Base-by-base conservation (phyloP, 23 tunicate genomes). In the Ascidia mentula region DNA sequence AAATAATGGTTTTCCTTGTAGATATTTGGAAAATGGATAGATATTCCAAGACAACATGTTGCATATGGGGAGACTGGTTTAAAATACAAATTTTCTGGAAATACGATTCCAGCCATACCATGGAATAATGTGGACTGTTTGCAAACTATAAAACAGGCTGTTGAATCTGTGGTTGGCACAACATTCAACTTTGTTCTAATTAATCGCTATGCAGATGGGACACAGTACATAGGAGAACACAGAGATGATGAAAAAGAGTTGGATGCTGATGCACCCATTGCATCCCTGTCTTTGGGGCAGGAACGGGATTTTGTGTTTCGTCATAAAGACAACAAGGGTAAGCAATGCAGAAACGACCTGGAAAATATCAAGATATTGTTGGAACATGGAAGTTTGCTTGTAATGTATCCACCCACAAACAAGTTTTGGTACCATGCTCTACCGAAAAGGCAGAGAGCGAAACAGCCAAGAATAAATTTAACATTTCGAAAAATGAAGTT, bases 331-430 rank as follows among this genome's bases (percentile, higher is more conserved):
- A 31, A 60, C 7, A 80, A 81, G 38, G 85, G 81, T 0, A 74
- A 65, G 34, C 37, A 36, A 13, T 18, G 30, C n/a, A 72, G 91
- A 8, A 28, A 34, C 6, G 91, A 87, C 76, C 32, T 80, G 46
- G 36, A 73, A 12, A 18, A 46, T 0, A 38, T 87, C 38, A 73
- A 31, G 6, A 32, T 74, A 26, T 15, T 34, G 24, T 53, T 87
- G 37, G 31, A 34, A 34, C 73, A 59, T 30, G 91, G 91, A 22
- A 73, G 85, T 37, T 37, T 87, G 60, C 60, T 87, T 3, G 86
- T 87, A 5, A 87, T 87, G 91, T 73, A 87, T 60, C 85, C 80
- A 31, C 91, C 91, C 15, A 87, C 91, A 20, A 87, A 87, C 65
- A 78, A 40, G 31, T 87, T 80, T 40, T 87, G 91, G 91, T 81